A percentile compares a stretch with the other conserved stretches of the same genome.
These are phyloP conservation scores for Arizona elegans DNA, from an alignment of 2,113 vertebrate genomes.

Conservation along the genomic window DNA sequence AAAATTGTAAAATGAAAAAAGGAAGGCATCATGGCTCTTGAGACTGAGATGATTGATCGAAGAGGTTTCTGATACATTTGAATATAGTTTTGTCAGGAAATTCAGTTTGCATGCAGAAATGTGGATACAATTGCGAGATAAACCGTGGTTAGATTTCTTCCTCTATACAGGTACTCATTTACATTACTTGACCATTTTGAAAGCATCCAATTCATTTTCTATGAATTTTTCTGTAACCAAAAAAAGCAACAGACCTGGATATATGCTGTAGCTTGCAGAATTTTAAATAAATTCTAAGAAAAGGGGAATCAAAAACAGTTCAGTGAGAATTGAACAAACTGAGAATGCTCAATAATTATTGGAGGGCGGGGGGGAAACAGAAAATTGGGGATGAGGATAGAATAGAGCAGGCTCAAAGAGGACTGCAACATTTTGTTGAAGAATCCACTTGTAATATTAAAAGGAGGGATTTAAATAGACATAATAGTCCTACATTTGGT, in stretches of 20 bases:
- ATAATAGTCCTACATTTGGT: background rate
- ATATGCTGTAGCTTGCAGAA: background rate
- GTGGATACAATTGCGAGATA: background rate
- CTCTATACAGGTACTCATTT: background rate
- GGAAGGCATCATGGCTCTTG: background rate
- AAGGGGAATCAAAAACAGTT: background rate
- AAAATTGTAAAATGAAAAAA: background rate
- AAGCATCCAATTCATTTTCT: background rate
- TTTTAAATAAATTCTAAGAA: background rate
- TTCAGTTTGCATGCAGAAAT: background rate
- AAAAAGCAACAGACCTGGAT: background rate
- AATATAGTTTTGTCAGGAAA: background rate
- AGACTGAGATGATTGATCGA: background rate
- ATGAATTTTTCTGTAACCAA: background rate
- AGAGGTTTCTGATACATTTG: background rate
- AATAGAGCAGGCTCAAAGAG: background rate
- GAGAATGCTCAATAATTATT: background rate
- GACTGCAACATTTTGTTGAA: background rate
- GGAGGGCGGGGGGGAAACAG: background rate
- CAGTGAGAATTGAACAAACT: background rate
- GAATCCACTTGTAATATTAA: background rate
- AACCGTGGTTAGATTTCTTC: background rate
- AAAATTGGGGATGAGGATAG: background rate
- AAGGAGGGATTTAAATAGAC: background rate
- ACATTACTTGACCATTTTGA: background rate